phyloP scores from a whole-genome alignment of 2,113 vertebrate species.

The Mugil cephalus region DNA sequence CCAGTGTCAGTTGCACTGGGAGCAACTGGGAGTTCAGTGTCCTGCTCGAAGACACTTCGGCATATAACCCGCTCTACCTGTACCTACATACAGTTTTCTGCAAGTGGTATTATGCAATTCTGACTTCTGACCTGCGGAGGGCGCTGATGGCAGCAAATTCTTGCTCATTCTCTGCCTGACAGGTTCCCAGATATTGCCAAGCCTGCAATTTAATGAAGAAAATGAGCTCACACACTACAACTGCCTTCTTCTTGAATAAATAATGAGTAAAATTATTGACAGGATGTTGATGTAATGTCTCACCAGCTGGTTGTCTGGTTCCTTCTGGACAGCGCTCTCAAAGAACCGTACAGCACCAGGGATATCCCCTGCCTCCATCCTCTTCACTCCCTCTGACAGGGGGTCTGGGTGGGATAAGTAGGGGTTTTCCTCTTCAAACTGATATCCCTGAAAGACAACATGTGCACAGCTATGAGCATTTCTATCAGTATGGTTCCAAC shows the following conservation, averaged over 20 bases:
- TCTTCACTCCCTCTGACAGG: constrained; percentile 91
- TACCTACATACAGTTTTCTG: no score
- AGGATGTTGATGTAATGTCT: constrained; percentile 56
- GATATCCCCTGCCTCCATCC: constrained; percentile 93
- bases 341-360: constrained; percentile 95
- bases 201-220: constrained; percentile 82
- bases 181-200: constrained; percentile 98
- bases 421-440: constrained; percentile 98
- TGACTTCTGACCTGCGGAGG: constrained; percentile 89
- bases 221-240: not conserved
- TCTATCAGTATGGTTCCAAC: not conserved
- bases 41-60: no score
- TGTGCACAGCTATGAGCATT: not conserved
- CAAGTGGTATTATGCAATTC: no score
- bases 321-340: constrained; percentile 94
- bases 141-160: constrained; percentile 97
- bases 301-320: constrained; percentile 95
- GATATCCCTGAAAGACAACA: constrained; percentile 88
- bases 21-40: no score
- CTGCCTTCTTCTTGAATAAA: constrained; percentile 5
- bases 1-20: no score
- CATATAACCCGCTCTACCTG: no score
- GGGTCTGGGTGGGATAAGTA: constrained; percentile 92
- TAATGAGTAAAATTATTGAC: not conserved
- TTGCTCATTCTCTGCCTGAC: constrained; percentile 98